A percentile compares a stretch with the other conserved stretches of the same genome.
Evolutionary conservation across 2,113 vertebrate genomes (phyloP).

Genomic region (Nothocercus nigrocapillus): DNA sequence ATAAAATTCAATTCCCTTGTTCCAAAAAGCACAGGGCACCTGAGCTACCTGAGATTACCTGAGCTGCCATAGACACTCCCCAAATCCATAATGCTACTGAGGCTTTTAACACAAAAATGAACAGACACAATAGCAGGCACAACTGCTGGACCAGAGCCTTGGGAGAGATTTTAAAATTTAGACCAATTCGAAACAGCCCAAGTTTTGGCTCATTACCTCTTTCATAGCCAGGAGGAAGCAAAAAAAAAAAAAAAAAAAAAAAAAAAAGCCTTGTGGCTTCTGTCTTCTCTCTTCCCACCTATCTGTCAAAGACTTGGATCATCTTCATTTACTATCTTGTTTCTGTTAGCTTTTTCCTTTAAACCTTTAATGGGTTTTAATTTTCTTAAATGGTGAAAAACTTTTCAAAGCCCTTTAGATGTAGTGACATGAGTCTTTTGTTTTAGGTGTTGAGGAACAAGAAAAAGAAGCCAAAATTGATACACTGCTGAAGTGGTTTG

Average conservation of each 20-base stretch:
- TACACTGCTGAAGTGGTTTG: fast-evolving
- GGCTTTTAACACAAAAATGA: background rate
- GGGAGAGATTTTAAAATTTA: background rate
- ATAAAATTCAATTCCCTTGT: background rate
- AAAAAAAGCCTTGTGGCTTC: background rate
- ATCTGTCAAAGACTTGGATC: background rate
- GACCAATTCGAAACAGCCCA: background rate
- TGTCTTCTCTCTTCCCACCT: background rate
- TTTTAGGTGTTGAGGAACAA: background rate
- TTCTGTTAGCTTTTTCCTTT: background rate
- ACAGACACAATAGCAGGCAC: background rate
- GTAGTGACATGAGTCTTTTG: background rate
- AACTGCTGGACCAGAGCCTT: background rate
- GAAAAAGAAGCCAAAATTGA: background rate
- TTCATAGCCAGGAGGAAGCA: background rate
- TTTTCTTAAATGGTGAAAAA: background rate
- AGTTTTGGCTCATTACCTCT: background rate
- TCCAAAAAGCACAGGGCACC: background rate
- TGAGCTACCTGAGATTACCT: background rate
- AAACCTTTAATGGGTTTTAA: background rate
- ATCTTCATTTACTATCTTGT: background rate
- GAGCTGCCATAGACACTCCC: background rate
- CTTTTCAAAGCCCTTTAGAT: background rate
- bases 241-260: background rate
- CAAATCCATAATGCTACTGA: background rate